A percentile compares a stretch with the other conserved stretches of the same genome.
phyloP scores from a whole-genome alignment of 1,140 invertebrate genomes.

The Lepidurus apus region DNA sequence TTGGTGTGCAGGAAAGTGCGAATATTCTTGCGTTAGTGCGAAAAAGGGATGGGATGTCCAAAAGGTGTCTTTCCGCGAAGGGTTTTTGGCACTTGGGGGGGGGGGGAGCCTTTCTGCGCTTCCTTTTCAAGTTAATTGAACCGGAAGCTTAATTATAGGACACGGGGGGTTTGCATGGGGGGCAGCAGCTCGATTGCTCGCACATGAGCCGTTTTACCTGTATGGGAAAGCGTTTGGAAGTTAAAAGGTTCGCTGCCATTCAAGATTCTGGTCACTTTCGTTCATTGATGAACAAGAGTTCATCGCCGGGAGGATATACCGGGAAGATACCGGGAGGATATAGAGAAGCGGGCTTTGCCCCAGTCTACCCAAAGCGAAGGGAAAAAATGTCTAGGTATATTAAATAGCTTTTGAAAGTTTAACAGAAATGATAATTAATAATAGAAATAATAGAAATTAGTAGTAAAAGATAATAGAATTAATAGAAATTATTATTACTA shows the following conservation, averaged over 20 bases:
- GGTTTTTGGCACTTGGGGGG: neutral
- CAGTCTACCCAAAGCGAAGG: too few relatives aligned
- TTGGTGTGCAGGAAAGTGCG: neutral
- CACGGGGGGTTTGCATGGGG: neutral
- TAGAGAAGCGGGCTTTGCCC: too few relatives aligned
- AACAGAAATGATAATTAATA: too few relatives aligned
- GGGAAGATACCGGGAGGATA: too few relatives aligned
- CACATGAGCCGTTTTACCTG: neutral
- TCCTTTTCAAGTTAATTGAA: constrained; percentile 22
- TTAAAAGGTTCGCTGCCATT: neutral
- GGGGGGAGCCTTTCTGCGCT: neutral
- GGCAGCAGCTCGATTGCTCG: neutral
- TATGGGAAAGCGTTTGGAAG: neutral
- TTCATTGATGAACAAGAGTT: neutral
- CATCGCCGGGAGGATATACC: neutral
- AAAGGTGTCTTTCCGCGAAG: neutral
- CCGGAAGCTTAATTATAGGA: constrained; percentile 9
- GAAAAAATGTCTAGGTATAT: too few relatives aligned
- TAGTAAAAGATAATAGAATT: too few relatives aligned
- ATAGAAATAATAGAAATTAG: too few relatives aligned
- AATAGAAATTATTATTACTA: too few relatives aligned
- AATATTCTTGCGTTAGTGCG: neutral
- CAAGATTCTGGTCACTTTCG: neutral
- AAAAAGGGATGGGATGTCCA: neutral
- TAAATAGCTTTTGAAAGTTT: too few relatives aligned